phyloP scores from a whole-genome alignment of 2,888 invertebrate species.

The Tanypteryx hageni region DNA sequence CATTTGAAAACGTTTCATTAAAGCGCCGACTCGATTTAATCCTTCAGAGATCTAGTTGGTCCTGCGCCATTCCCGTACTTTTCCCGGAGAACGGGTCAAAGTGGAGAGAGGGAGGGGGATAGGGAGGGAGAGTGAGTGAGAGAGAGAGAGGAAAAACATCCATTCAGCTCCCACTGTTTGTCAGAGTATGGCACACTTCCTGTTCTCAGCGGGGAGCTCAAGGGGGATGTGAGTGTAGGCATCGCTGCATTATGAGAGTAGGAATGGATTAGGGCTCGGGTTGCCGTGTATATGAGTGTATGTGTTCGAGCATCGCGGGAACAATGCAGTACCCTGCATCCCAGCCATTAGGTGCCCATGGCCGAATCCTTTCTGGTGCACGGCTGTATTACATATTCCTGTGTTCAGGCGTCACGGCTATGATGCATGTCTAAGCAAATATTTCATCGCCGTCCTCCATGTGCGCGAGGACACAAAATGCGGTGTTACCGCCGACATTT shows the following conservation, averaged over 20 bases:
- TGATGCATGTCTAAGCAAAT: neutral
- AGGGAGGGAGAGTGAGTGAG: no score
- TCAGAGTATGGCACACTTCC: constrained; percentile 1
- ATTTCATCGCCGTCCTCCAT: neutral
- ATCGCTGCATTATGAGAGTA: constrained; percentile 12
- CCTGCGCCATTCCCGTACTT: neutral
- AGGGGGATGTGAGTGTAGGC: neutral
- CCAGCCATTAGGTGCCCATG: neutral
- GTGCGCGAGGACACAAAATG: no score
- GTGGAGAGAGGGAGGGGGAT: no score
- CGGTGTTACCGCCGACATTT: neutral
- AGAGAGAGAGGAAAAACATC: neutral
- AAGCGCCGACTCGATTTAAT: neutral
- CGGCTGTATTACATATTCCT: neutral
- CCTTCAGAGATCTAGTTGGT: neutral
- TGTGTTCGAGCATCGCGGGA: neutral
- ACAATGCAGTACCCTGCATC: neutral
- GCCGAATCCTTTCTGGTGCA: neutral
- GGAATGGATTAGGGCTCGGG: neutral
- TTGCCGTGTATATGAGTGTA: neutral
- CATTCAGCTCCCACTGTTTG: constrained; percentile 20
- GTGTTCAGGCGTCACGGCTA: neutral
- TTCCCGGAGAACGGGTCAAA: neutral
- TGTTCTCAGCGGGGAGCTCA: neutral
- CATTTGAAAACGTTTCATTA: neutral